Evolutionary conservation across 1,140 invertebrate species (phyloP).

Genomic region (Dreissena rostriformis): DNA sequence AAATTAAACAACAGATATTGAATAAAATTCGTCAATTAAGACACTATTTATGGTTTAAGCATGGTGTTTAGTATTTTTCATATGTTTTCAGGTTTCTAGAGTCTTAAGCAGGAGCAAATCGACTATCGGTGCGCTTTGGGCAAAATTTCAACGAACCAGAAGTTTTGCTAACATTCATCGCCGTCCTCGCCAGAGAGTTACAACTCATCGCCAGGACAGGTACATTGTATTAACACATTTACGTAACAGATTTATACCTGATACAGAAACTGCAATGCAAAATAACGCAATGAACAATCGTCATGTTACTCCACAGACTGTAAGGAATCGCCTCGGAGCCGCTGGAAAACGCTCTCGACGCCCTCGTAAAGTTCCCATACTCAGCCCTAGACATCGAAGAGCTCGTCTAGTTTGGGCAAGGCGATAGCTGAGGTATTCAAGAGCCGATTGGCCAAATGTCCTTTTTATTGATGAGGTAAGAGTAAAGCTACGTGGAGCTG

Average conservation of each 20-base stretch:
- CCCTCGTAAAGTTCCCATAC: neutral
- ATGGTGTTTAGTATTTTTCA: neutral
- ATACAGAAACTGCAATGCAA: neutral
- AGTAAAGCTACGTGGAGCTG: slow-evolving; percentile 9
- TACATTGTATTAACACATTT: slow-evolving; percentile 16
- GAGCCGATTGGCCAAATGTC: slow-evolving; percentile 52
- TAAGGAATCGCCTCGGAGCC: slow-evolving; percentile 31
- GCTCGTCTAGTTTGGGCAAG: slow-evolving; percentile 19
- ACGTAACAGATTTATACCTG: slow-evolving; percentile 2
- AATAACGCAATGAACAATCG: neutral
- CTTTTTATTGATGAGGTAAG: slow-evolving; percentile 39
- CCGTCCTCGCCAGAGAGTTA: slow-evolving; percentile 9
- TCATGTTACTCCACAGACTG: slow-evolving; percentile 16
- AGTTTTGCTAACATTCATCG: slow-evolving; percentile 17
- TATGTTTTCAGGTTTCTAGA: slow-evolving; percentile 20
- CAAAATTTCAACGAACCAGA: slow-evolving; percentile 21
- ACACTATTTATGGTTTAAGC: neutral
- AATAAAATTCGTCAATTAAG: neutral
- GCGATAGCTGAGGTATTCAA: slow-evolving; percentile 21
- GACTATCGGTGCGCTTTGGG: slow-evolving; percentile 10
- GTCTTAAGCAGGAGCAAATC: neutral
- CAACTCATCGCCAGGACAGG: slow-evolving; percentile 5
- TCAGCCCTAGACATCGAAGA: slow-evolving; percentile 23
- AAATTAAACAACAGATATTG: neutral
- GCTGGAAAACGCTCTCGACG: neutral